These are phyloP conservation scores for Octodonta nipae DNA, from an alignment of 2,888 invertebrate genomes.

Conservation along the genomic window DNA sequence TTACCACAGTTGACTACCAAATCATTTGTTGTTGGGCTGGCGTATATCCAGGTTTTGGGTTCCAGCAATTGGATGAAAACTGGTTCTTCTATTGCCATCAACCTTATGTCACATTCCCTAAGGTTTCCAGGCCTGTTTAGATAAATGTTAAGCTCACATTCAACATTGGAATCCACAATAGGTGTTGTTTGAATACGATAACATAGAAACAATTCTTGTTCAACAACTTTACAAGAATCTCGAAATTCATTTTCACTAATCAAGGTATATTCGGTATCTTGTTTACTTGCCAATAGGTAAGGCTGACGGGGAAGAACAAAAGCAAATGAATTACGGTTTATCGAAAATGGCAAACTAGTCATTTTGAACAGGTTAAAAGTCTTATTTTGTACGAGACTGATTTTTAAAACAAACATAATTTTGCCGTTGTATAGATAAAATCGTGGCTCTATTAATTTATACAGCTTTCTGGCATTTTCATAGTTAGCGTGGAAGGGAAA, in stretches of 20 bases:
- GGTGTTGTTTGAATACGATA: slow-evolving; percentile 4
- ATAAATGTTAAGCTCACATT: slow-evolving; percentile 7
- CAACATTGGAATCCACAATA: background rate
- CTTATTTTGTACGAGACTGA: slow-evolving; percentile 6
- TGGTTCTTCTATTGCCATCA: slow-evolving; percentile 4
- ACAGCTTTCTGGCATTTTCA: slow-evolving; percentile 5
- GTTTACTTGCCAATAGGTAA: slow-evolving; percentile 6
- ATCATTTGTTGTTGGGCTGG: slow-evolving; percentile 2
- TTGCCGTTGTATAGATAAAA: slow-evolving; percentile 5
- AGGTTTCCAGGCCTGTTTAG: slow-evolving; percentile 2
- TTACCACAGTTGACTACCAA: too few relatives aligned
- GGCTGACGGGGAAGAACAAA: slow-evolving; percentile 7
- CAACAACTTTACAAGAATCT: slow-evolving; percentile 4
- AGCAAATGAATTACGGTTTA: slow-evolving; percentile 3
- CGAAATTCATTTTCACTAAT: slow-evolving; percentile 5
- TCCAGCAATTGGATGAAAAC: slow-evolving; percentile 7
- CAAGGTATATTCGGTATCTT: slow-evolving; percentile 6
- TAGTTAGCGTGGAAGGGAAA: slow-evolving; percentile 7
- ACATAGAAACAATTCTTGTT: slow-evolving; percentile 5
- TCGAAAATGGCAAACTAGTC: slow-evolving; percentile 5
- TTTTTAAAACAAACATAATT: slow-evolving; percentile 6
- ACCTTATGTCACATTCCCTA: slow-evolving; percentile 4
- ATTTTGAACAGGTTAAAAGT: slow-evolving; percentile 7
- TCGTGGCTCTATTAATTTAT: slow-evolving; percentile 7
- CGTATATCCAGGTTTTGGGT: slow-evolving; percentile 7